Base-by-base conservation (phyloP, 2,113 vertebrate genomes). In the Vanacampus margaritifer region DNA sequence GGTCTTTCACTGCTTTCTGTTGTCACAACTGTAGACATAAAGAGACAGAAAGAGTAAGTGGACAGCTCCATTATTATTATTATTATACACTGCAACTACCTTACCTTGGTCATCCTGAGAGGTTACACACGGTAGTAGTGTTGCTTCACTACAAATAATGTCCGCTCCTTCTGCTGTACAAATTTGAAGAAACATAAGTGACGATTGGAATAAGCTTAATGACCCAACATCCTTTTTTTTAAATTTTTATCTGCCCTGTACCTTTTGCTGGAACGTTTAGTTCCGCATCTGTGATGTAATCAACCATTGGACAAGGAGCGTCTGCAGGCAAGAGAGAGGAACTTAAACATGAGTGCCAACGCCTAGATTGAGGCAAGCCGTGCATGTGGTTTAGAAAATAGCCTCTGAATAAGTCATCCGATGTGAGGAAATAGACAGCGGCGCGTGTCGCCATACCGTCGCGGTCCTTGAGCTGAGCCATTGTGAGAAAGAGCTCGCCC, bases 401-500 rank as follows among this genome's bases (percentile, higher is more conserved):
- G 6, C 16, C 16, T 36, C 13, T 5, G 41, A 46, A 48, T 23
- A 1, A 73, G 24, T 57, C 28, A 53, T 0, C 54, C 24, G 13
- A 64, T 16, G 1, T 37, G 37, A 45, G 32, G 64, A 78, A 76
- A 43, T 3, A 0, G 35, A 5, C 0, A 63, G 32, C 14, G n/a
- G 19, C 2, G 28, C 61, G 16, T 58, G 45, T 64, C 36, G 37
- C 58, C 79, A 0, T 84, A 84, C 86, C 84, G 1, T 50, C 61
- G 3, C 69, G 23, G 24, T 76, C 65, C 64, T 83, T 87, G 1
- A 82, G 64, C 58, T 85, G 72, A 12, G 79, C 77, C 86, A 87
- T 84, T 24, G 72, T 85, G n/a, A 83, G 73, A 63, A 91, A 91
- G 66, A 91, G 68, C 41, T 85, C 79, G 1, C 19, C 5, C 17